phyloP scores from a whole-genome alignment of 2,113 vertebrate species.

The Podarcis muralis region DNA sequence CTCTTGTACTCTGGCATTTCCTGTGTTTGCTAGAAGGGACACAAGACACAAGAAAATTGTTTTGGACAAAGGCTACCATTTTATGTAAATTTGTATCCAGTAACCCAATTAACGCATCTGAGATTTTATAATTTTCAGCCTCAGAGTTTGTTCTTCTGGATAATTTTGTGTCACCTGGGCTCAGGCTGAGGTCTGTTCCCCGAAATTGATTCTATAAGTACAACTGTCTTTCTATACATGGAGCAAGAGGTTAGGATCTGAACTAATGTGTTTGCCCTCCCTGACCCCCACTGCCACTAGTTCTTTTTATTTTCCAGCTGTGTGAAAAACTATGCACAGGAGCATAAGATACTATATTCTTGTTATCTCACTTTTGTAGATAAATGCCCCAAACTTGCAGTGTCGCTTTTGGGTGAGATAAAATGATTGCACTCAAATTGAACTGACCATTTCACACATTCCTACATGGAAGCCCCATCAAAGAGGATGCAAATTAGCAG shows the following conservation, averaged over 20 bases:
- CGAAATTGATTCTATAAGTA: background rate
- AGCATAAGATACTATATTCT: background rate
- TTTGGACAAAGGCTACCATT: background rate
- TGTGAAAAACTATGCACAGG: background rate
- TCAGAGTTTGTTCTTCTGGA: background rate
- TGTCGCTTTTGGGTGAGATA: background rate
- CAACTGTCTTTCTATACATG: too few species aligned
- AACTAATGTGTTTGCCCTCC: too few species aligned
- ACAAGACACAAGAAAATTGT: background rate
- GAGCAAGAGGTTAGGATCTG: too few species aligned
- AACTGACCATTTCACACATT: background rate
- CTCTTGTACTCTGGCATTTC: background rate
- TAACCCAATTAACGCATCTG: slow-evolving; percentile 9
- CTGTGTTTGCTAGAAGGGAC: background rate
- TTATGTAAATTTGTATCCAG: slow-evolving; percentile 18
- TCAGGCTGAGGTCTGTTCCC: background rate
- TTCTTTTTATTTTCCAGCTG: background rate
- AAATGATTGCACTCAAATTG: background rate
- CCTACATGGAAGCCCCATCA: background rate
- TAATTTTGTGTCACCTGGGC: background rate
- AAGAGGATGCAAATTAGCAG: background rate
- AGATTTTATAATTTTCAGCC: background rate
- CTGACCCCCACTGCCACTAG: too few species aligned
- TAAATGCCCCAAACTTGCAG: background rate
- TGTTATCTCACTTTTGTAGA: background rate